Evolutionary conservation across 2,888 invertebrate species (phyloP), one percentile per base, ranked within the genome.

Genomic region (Rhamphomyia laevipes): DNA sequence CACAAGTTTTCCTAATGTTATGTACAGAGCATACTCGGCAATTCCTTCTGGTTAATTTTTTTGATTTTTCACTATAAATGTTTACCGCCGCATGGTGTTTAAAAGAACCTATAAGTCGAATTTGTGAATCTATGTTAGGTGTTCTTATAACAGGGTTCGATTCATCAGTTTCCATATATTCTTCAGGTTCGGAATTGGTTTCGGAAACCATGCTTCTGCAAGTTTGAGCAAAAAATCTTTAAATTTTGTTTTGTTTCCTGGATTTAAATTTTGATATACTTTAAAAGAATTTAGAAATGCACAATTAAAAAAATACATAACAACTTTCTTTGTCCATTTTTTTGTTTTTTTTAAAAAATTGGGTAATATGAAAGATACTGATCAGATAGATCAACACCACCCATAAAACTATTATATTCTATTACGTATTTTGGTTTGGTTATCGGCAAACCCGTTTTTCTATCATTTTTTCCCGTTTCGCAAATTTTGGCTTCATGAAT

Each of bases 321-420:
- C n/a, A 23, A 42, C 42, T 42, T 42, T 42, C 23, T 42, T 42
- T 13, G 42, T 42, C 42, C 42, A 42, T 13, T 42, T 42, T 42
- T 42, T 42, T 23, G 42, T 42, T 42, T 42, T 42, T 42, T 42
- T 42, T n/a, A n/a, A 12, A 42, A 42, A 42, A 42, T 18, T 17
- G 42, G 42, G 23, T 42, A 42, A 18, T 42, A 42, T 42, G 42
- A 42, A 13, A 35, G 33, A 35, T 35, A 35, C n/a, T 35, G 33
- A 35, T 35, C 33, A 5, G 10, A 13, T n/a, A 35, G 33, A 35
- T 27, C 33, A n/a, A 35, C 33, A 35, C 33, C 33, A 35, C n/a
- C 6, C 33, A 35, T 42, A n/a, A 42, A 42, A 42, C 12, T 42
- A 23, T 42, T 42, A 21, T 42, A 42, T 5, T 42, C 42, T 11